Evolutionary conservation across 2,888 invertebrate species (phyloP).

Genomic region (Adelognathus sp.): DNA sequence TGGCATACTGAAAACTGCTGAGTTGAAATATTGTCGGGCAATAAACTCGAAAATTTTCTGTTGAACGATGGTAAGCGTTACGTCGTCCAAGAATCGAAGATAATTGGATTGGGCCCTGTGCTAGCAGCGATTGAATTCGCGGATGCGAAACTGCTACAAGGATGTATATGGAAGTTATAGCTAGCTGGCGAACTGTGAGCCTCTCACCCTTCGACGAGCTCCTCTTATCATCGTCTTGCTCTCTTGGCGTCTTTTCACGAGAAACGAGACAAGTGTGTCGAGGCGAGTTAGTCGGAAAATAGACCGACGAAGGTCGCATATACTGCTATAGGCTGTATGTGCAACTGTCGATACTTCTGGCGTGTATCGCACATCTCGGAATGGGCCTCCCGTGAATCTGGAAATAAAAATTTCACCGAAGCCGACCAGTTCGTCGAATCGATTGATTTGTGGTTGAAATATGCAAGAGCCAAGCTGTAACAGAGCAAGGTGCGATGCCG

Average conservation of each 20-base stretch:
- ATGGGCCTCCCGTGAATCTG: constrained; percentile 3
- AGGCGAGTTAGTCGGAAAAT: constrained; percentile 41
- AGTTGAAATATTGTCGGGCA: not conserved
- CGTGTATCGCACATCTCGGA: not conserved
- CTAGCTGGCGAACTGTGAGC: not conserved
- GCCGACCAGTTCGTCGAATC: constrained; percentile 12
- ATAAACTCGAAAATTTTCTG: not conserved
- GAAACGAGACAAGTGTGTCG: constrained; percentile 32
- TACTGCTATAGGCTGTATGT: not conserved
- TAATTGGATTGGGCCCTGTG: constrained; percentile 41
- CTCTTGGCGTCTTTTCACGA: not conserved
- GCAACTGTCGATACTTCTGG: not conserved
- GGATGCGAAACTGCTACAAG: not conserved
- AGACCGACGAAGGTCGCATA: constrained; percentile 19
- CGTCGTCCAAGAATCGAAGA: constrained; percentile 17
- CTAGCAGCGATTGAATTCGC: not conserved
- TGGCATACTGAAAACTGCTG: not conserved
- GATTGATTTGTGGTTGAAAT: constrained; percentile 25
- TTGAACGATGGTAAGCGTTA: constrained; percentile 12
- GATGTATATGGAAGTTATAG: constrained; percentile 16
- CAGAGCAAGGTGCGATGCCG: not conserved
- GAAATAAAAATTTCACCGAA: constrained; percentile 41
- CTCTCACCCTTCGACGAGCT: not conserved
- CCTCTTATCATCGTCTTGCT: not conserved
- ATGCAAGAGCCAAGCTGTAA: not conserved